A percentile compares a stretch with the other conserved stretches of the same genome.
Conservation (phyloP, 2,797 vertebrate genomes). For the Schizothorax lantsangensis region DNA sequence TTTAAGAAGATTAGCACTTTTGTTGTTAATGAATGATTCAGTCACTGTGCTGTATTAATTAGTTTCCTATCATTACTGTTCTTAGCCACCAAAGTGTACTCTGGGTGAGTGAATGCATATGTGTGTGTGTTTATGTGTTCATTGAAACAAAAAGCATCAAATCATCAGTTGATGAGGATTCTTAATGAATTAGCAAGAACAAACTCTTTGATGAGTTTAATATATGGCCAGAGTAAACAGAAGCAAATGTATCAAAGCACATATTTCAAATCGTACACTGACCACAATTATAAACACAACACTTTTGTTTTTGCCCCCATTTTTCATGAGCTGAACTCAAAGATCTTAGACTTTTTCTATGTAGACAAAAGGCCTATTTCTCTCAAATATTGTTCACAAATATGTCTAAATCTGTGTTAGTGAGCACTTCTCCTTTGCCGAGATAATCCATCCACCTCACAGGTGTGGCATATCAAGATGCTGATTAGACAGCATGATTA, state of each 20-base stretch:
- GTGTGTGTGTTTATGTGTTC: conserved; percentile 26
- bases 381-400: too few relatives aligned
- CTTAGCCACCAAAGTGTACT: conserved; percentile 34
- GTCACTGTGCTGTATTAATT: conserved; percentile 66
- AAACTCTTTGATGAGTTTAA: conserved; percentile 25
- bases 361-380: too few relatives aligned
- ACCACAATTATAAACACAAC: too few relatives aligned
- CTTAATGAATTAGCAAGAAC: conserved; percentile 2
- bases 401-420: too few relatives aligned
- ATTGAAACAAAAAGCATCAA: conserved; percentile 14
- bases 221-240: background rate
- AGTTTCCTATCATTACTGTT: conserved; percentile 69
- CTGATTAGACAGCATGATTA: too few relatives aligned
- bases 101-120: conserved; percentile 2
- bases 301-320: too few relatives aligned
- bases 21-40: conserved; percentile 71
- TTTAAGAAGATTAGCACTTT: conserved; percentile 66
- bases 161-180: conserved; percentile 13
- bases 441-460: too few relatives aligned
- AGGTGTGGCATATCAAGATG: too few relatives aligned
- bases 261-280: background rate
- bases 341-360: too few relatives aligned
- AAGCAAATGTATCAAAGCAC: background rate
- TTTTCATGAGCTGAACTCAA: too few relatives aligned
- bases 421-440: too few relatives aligned